Percentiles rank a stretch among this genome's conserved stretches.
Conservation (phyloP, 1,140 invertebrate species). For the Berghia stephanieae region DNA sequence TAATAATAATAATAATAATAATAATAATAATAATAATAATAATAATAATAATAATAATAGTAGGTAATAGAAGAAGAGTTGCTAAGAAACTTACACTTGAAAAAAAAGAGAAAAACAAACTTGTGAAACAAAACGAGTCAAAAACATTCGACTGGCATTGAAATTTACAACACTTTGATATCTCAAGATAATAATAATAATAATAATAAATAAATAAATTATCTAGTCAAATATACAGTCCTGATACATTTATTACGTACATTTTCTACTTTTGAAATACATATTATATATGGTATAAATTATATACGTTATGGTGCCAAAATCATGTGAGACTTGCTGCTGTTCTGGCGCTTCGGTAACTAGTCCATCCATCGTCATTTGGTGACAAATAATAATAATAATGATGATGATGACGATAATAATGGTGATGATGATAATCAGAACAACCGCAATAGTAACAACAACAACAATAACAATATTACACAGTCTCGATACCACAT, state of each 20-base stretch:
- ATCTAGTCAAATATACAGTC: too few species aligned
- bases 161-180: background rate
- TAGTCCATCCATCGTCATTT: too few species aligned
- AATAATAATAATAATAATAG: slow-evolving; percentile 4
- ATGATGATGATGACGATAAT: slow-evolving; percentile 3
- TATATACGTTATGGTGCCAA: background rate
- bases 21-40: slow-evolving; percentile 4
- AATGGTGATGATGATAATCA: slow-evolving; percentile 1
- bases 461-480: background rate
- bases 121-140: background rate
- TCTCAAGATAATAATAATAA: background rate
- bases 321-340: background rate
- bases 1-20: slow-evolving; percentile 4
- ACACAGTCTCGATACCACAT: too few species aligned
- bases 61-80: background rate
- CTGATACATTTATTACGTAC: too few species aligned
- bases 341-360: too few species aligned
- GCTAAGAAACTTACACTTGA: background rate
- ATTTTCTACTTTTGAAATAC: background rate
- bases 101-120: background rate
- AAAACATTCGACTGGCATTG: background rate
- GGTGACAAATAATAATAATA: background rate
- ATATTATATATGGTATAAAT: background rate
- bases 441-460: background rate
- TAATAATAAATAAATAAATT: background rate